Percentiles rank a stretch among this genome's conserved stretches.
Evolutionary conservation across 2,797 vertebrate species (phyloP).

Genomic region (Cephalopachus bancanus): DNA sequence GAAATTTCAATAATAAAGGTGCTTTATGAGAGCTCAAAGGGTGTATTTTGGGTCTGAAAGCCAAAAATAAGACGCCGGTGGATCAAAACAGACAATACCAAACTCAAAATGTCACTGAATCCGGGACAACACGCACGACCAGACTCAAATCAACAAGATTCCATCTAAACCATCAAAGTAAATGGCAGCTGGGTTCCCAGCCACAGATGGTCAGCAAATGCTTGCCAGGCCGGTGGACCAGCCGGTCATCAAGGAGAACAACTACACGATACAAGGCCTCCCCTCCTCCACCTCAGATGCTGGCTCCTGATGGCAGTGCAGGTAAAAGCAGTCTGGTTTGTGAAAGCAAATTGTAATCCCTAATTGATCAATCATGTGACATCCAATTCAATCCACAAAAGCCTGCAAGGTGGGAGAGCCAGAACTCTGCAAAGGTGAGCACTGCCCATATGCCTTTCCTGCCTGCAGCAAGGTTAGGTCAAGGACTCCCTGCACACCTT

Average conservation of each 20-base stretch:
- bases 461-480: too few species aligned
- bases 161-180: background rate
- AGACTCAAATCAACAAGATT: slow-evolving; percentile 20
- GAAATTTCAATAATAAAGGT: slow-evolving; percentile 61
- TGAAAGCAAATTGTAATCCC: background rate
- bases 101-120: slow-evolving; percentile 53
- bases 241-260: background rate
- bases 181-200: background rate
- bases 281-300: background rate
- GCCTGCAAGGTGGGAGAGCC: background rate
- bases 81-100: slow-evolving; percentile 67
- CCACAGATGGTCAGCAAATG: background rate
- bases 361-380: background rate
- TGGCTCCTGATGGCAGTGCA: background rate
- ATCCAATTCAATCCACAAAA: background rate
- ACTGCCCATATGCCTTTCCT: fast-evolving
- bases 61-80: slow-evolving; percentile 65
- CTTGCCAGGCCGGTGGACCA: background rate
- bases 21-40: slow-evolving; percentile 33
- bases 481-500: background rate
- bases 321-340: background rate
- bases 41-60: slow-evolving; percentile 62
- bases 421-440: background rate
- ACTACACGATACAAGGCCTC: fast-evolving
- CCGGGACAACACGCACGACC: background rate